These are phyloP conservation scores for Dusona sp. DNA, from an alignment of 2,888 invertebrate species.

Conservation along the genomic window DNA sequence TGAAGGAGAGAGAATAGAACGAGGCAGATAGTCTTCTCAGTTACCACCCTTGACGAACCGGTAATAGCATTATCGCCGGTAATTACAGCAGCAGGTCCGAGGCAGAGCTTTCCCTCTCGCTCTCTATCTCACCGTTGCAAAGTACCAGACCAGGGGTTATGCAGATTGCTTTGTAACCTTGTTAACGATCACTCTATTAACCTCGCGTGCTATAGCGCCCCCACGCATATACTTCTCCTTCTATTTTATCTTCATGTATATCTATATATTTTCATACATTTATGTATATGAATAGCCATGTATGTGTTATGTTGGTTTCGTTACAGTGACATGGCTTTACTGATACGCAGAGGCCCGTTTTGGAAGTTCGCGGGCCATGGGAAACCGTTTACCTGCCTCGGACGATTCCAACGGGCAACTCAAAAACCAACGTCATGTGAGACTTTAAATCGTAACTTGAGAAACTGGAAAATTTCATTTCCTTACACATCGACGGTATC, in stretches of 20 bases:
- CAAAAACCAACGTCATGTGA: constrained; percentile 1
- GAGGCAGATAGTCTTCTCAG: constrained; percentile 76
- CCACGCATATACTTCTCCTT: constrained; percentile 41
- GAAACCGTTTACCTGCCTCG: constrained; percentile 30
- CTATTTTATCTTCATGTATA: constrained; percentile 12
- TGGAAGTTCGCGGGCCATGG: constrained; percentile 40
- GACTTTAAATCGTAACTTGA: not conserved
- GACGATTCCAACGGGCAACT: constrained; percentile 30
- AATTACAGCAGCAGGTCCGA: constrained; percentile 79
- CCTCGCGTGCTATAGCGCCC: constrained; percentile 74
- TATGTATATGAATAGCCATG: constrained; percentile 1
- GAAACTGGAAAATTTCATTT: not conserved
- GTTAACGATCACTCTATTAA: constrained; percentile 84
- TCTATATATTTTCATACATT: constrained; percentile 10
- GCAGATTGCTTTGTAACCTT: constrained; percentile 85
- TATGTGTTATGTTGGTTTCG: constrained; percentile 39
- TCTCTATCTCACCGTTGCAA: constrained; percentile 71
- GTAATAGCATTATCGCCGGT: constrained; percentile 82
- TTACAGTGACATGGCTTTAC: constrained; percentile 27
- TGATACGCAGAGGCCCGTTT: constrained; percentile 36
- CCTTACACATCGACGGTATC: not conserved
- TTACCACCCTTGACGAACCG: constrained; percentile 81
- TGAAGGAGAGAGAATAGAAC: constrained; percentile 46
- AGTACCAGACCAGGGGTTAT: constrained; percentile 80
- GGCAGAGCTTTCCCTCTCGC: constrained; percentile 72